Evolutionary conservation across 2,113 vertebrate species (phyloP).

Genomic region (Hypanus sabinus): DNA sequence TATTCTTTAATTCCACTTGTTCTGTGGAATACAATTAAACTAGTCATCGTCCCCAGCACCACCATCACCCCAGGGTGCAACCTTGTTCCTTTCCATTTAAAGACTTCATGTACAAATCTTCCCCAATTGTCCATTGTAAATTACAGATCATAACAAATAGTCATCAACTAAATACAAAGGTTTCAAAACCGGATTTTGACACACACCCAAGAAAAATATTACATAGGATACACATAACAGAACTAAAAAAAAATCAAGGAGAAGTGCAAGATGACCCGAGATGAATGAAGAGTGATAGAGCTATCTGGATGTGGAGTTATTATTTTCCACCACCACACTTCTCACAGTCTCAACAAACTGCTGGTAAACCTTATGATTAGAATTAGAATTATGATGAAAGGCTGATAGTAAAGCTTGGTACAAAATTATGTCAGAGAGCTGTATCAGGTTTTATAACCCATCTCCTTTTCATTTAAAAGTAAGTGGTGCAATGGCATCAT

Average conservation of each 20-base stretch:
- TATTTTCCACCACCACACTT: neutral
- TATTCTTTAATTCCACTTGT: slow-evolving; percentile 23
- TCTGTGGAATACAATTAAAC: slow-evolving; percentile 10
- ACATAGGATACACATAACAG: neutral
- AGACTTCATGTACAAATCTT: neutral
- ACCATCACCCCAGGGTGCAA: neutral
- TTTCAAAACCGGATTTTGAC: slow-evolving; percentile 10
- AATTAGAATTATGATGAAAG: neutral
- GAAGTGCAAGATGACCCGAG: neutral
- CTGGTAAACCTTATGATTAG: neutral
- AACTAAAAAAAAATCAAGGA: neutral
- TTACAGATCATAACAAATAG: neutral
- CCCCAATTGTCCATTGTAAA: slow-evolving; percentile 8
- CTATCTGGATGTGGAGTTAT: neutral
- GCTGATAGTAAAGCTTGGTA: neutral
- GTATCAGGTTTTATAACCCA: neutral
- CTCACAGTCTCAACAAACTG: neutral
- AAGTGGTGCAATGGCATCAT: too few relatives aligned
- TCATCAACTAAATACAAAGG: neutral
- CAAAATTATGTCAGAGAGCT: neutral
- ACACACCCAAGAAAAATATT: neutral
- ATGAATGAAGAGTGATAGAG: neutral
- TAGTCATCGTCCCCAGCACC: neutral
- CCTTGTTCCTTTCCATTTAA: neutral
- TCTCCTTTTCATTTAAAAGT: neutral